phyloP scores from a whole-genome alignment of 2,888 invertebrate species.

The Thelaira solivaga region DNA sequence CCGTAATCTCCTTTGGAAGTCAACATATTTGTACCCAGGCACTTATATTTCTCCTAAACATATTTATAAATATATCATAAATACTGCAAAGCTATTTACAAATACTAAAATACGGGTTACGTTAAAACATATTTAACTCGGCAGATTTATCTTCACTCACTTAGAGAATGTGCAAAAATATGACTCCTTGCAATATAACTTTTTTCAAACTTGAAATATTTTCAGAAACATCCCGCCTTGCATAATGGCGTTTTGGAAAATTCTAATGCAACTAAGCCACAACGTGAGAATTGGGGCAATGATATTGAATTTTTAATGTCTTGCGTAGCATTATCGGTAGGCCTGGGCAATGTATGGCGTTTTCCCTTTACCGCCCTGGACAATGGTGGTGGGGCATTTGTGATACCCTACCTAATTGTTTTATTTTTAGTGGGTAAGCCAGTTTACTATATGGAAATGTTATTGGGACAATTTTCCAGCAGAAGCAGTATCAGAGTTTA shows the following conservation, averaged over 20 bases:
- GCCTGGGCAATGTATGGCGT: slow-evolving; percentile 83
- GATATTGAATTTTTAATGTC: slow-evolving; percentile 83
- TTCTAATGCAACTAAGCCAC: not conserved
- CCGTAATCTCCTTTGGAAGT: no score
- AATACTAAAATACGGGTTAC: no score
- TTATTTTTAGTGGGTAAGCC: slow-evolving; percentile 82
- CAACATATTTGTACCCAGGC: no score
- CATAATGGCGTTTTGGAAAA: slow-evolving; percentile 11
- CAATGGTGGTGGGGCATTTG: slow-evolving; percentile 83
- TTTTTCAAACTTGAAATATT: no score
- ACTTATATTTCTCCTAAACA: no score
- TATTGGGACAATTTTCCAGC: slow-evolving; percentile 85
- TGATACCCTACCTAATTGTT: slow-evolving; percentile 83
- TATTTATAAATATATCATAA: no score
- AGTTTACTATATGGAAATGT: slow-evolving; percentile 85
- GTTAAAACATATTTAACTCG: no score
- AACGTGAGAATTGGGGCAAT: slow-evolving; percentile 79
- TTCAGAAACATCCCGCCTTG: slow-evolving; percentile 34
- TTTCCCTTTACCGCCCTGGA: slow-evolving; percentile 82
- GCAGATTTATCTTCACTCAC: no score
- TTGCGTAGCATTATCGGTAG: slow-evolving; percentile 80
- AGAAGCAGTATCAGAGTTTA: slow-evolving; percentile 82
- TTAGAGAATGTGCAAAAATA: no score
- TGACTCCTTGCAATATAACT: no score
- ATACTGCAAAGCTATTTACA: no score